Percentiles rank a stretch among this genome's conserved stretches.
Evolutionary conservation across 2,113 vertebrate genomes (phyloP).

Genomic region (Salminus brasiliensis): DNA sequence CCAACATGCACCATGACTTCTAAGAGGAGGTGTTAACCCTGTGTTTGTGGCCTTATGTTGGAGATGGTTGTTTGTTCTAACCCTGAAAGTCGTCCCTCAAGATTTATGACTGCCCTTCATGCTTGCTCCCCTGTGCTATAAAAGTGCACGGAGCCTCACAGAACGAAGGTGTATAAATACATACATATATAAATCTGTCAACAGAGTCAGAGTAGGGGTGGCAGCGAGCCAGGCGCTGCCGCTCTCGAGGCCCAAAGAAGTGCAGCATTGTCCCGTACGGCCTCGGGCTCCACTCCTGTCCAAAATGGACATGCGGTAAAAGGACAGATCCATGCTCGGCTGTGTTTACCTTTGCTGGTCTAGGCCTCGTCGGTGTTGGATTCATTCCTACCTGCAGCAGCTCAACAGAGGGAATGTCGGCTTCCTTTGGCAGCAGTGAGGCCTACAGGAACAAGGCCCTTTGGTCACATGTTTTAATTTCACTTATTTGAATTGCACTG

Average conservation of each 20-base stretch:
- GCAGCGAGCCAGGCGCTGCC: constrained; percentile 55
- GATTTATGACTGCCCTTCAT: background rate
- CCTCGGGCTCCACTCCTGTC: constrained; percentile 53
- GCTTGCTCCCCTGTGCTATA: background rate
- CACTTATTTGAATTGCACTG: background rate
- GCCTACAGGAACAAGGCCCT: background rate
- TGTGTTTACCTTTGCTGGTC: constrained; percentile 23
- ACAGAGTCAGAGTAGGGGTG: constrained; percentile 62
- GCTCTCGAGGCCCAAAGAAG: constrained; percentile 59
- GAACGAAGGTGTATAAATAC: constrained; percentile 56
- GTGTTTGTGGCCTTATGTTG: background rate
- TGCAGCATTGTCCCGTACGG: constrained; percentile 62
- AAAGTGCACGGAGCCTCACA: background rate
- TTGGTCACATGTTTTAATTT: background rate
- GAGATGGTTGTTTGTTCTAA: background rate
- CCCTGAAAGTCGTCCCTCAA: background rate
- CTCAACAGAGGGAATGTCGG: background rate
- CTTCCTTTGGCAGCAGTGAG: background rate
- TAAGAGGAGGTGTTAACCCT: background rate
- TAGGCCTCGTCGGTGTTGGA: background rate
- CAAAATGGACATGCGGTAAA: constrained; percentile 54
- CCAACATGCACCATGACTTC: background rate
- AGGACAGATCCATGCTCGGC: constrained; percentile 26
- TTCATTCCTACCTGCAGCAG: background rate
- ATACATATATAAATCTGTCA: constrained; percentile 67